Conservation (phyloP, 2,888 invertebrate species). For the Abrostola tripartita region DNA sequence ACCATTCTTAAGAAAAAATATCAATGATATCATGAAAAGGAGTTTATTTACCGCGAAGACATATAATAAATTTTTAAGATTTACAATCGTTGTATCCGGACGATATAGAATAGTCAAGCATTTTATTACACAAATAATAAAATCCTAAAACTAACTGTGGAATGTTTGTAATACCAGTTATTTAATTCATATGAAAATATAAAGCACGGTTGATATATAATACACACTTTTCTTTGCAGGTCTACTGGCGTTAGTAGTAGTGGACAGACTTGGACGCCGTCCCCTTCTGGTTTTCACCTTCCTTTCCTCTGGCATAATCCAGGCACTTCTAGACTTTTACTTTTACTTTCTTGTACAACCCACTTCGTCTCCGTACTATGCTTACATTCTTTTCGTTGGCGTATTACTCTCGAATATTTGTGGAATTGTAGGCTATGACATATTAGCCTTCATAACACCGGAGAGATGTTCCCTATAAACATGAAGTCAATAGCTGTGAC, state of each 20-base stretch:
- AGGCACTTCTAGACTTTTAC: too few relatives aligned
- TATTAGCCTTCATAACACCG: constrained; percentile 83
- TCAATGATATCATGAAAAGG: too few relatives aligned
- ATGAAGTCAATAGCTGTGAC: constrained; percentile 87
- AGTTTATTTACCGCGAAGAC: too few relatives aligned
- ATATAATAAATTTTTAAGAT: too few relatives aligned
- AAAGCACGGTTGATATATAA: too few relatives aligned
- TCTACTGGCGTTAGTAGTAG: constrained; percentile 71
- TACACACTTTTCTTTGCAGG: constrained; percentile 63
- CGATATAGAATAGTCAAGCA: too few relatives aligned
- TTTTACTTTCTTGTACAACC: constrained; percentile 74
- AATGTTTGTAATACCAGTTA: too few relatives aligned
- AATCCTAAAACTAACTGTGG: too few relatives aligned
- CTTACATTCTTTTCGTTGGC: constrained; percentile 78
- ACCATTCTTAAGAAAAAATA: too few relatives aligned
- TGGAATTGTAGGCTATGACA: constrained; percentile 80
- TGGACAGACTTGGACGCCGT: constrained; percentile 80
- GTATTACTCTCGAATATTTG: constrained; percentile 70
- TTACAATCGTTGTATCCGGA: too few relatives aligned
- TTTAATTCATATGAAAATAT: too few relatives aligned
- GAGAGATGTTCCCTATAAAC: constrained; percentile 88
- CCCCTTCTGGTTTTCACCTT: constrained; percentile 80
- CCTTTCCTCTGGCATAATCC: constrained; percentile 63
- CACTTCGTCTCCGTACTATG: constrained; percentile 58
- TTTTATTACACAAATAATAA: too few relatives aligned